A percentile compares a stretch with the other conserved stretches of the same genome.
Conservation (phyloP, 2,113 vertebrate genomes). For the Forbesichthys papilliferus region DNA sequence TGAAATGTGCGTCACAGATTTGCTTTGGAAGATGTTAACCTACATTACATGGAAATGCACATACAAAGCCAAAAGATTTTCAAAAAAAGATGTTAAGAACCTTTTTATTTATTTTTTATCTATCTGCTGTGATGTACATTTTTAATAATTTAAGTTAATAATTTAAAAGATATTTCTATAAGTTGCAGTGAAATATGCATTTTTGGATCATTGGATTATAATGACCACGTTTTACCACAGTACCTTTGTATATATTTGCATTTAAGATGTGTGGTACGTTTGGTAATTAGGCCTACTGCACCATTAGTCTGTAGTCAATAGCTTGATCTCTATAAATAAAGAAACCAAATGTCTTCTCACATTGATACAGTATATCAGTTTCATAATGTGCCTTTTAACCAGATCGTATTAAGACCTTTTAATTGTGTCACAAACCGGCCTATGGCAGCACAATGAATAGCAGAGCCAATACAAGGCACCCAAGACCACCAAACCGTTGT, state of each 20-base stretch:
- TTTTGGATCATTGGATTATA: conserved; percentile 7
- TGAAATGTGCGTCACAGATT: neutral
- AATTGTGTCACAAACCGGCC: too few species aligned
- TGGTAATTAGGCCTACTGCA: neutral
- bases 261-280: conserved; percentile 5
- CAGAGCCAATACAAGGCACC: too few species aligned
- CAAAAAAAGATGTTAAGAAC: conserved; percentile 4
- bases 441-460: too few species aligned
- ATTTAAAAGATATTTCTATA: conserved; percentile 25
- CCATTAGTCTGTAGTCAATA: conserved; percentile 10
- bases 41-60: conserved; percentile 3
- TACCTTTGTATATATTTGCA: neutral
- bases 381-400: too few species aligned
- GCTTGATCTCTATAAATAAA: conserved; percentile 15
- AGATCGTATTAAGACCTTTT: too few species aligned
- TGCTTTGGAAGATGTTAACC: neutral
- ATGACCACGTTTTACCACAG: conserved; percentile 16
- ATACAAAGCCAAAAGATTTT: conserved; percentile 14
- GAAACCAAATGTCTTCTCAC: neutral
- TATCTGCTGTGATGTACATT: conserved; percentile 18
- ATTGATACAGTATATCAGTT: too few species aligned
- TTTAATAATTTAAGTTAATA: conserved; percentile 18
- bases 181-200: conserved; percentile 13
- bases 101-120: conserved; percentile 3
- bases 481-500: too few species aligned